Percentiles rank a stretch among this genome's conserved stretches.
These are phyloP conservation scores for Rotaria socialis DNA, from an alignment of 2,888 invertebrate genomes.

Conservation along the genomic window DNA sequence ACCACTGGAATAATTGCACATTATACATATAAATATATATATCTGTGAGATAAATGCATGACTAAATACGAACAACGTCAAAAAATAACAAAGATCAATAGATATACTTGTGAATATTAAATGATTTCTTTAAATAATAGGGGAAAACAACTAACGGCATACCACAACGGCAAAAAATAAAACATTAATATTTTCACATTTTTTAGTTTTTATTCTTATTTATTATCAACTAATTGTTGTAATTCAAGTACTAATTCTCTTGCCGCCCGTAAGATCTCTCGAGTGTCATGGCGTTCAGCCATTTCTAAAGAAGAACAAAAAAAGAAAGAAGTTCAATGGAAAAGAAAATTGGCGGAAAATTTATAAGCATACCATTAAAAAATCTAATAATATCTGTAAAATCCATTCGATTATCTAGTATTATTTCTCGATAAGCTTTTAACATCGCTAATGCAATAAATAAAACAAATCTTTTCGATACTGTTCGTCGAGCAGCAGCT, in stretches of 20 bases:
- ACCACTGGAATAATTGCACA: background rate
- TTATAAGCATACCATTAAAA: constrained; percentile 74
- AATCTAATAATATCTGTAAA: constrained; percentile 96
- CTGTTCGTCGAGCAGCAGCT: constrained; percentile 81
- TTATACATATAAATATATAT: background rate
- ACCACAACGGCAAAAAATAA: background rate
- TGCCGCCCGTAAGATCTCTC: constrained; percentile 74
- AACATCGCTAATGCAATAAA: constrained; percentile 85
- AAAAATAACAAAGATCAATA: background rate
- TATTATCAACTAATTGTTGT: constrained; percentile 81
- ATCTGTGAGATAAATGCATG: background rate
- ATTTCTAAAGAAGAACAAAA: constrained; percentile 71
- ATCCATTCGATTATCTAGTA: constrained; percentile 90
- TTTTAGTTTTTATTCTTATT: background rate
- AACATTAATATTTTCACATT: no score
- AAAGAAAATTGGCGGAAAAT: constrained; percentile 45
- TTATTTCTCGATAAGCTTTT: constrained; percentile 86
- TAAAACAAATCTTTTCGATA: constrained; percentile 82
- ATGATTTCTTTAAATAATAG: background rate
- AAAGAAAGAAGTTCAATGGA: background rate
- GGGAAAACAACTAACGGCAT: background rate
- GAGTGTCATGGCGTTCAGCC: constrained; percentile 87
- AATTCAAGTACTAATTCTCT: constrained; percentile 80
- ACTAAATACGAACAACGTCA: background rate
- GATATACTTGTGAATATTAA: background rate